Conservation (phyloP, 2,113 vertebrate genomes). For the Abramis brama region DNA sequence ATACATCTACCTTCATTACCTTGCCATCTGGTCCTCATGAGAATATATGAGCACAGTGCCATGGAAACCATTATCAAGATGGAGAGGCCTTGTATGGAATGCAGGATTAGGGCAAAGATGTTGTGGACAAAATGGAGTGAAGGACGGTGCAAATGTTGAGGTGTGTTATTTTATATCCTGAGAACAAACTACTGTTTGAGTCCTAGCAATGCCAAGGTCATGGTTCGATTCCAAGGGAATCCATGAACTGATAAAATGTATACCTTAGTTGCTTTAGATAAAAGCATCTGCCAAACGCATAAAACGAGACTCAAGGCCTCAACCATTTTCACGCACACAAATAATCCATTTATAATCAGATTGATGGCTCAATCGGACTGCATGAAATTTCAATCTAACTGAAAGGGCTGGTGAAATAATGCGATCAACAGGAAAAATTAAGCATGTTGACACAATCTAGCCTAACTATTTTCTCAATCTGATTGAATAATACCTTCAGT, state of each 20-base stretch:
- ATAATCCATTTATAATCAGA: neutral
- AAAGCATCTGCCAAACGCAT: neutral
- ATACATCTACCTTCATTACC: constrained; percentile 21
- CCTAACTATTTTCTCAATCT: neutral
- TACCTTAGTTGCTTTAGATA: neutral
- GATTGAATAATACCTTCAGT: neutral
- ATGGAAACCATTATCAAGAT: constrained; percentile 50
- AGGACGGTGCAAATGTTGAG: neutral
- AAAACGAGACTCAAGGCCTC: neutral
- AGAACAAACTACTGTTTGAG: neutral
- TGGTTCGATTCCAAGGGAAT: neutral
- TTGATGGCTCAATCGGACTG: neutral
- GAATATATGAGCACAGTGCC: constrained; percentile 31
- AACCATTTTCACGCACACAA: neutral
- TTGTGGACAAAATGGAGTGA: neutral
- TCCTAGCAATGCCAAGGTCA: neutral
- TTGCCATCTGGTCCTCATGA: constrained; percentile 56
- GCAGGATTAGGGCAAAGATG: constrained; percentile 21
- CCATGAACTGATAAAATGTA: neutral
- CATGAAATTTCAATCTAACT: neutral
- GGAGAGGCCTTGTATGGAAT: constrained; percentile 33
- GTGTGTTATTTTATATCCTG: neutral
- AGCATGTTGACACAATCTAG: neutral
- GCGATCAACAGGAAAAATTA: neutral
- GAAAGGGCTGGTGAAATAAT: neutral